Conservation (phyloP, 2,797 vertebrate genomes). For the Anableps anableps region DNA sequence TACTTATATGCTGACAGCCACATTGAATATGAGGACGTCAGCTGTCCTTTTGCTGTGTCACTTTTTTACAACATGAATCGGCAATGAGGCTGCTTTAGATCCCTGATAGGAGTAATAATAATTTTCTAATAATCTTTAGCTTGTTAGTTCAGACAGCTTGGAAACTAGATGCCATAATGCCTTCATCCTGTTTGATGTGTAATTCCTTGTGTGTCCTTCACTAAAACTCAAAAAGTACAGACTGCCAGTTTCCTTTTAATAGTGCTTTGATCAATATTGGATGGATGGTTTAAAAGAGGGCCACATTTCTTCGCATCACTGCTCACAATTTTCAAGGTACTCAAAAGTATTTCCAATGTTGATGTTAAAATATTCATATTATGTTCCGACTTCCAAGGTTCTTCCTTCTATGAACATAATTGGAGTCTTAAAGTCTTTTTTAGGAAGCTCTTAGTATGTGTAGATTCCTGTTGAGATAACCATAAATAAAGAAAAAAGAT, state of each 20-base stretch:
- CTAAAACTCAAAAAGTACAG: constrained; percentile 44
- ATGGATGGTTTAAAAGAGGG: constrained; percentile 44
- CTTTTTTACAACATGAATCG: constrained; percentile 38
- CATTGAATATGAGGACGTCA: constrained; percentile 25
- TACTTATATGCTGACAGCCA: constrained; percentile 18
- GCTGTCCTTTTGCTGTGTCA: constrained; percentile 41
- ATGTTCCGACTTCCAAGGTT: constrained; percentile 30
- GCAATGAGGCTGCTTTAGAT: constrained; percentile 40
- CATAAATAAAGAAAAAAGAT: neutral
- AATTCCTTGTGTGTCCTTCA: constrained; percentile 24
- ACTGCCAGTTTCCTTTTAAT: constrained; percentile 56
- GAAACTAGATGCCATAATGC: constrained; percentile 49
- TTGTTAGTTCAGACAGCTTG: constrained; percentile 65
- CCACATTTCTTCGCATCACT: constrained; percentile 54
- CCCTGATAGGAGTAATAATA: constrained; percentile 55
- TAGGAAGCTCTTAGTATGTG: constrained; percentile 11
- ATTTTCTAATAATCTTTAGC: constrained; percentile 69
- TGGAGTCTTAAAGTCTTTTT: constrained; percentile 30
- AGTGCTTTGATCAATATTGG: constrained; percentile 57
- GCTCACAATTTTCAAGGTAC: constrained; percentile 39
- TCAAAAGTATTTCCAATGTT: constrained; percentile 37
- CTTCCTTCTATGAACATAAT: constrained; percentile 18
- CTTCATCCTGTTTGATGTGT: constrained; percentile 46
- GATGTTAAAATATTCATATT: constrained; percentile 11
- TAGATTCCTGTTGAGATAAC: constrained; percentile 18